Evolutionary conservation across 2,888 invertebrate genomes (phyloP), one percentile per base, ranked within the genome.

Genomic region (Omphaloscelis lunosa): DNA sequence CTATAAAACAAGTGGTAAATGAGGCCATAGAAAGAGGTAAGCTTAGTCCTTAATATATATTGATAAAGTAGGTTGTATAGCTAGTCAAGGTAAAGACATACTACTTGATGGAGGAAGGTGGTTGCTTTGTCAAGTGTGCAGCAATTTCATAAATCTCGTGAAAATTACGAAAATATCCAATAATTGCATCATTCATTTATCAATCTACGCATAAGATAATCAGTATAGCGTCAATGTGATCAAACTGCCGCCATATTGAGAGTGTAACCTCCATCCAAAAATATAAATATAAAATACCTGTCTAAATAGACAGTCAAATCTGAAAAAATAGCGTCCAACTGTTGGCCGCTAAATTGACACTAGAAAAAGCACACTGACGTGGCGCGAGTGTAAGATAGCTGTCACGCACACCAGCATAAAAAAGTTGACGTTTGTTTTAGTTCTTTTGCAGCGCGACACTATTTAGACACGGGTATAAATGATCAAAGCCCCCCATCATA

Each of bases 11-110:
- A 97, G 99, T 98, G 92, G 98, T 99, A 97, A 99, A 98, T 97
- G 99, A 99, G 97, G 99, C 99, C 87, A 99, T 99, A 88, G 99
- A 99, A 97, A 97, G 99, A 98, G 99, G 99, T 99, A 96, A 96
- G 97, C 81, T 70, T 73, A 76, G 66, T 71, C 77, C 53, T 34
- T 79, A 62, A 71, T 65, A 0, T 39, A 71, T 61, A 6, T 56
- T 59, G 12, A 15, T 39, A 58, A 20, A 56, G 34, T 63, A 65
- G 48, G n/a, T 67, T 61, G 12, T 29, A 20, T 41, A 66, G 6
- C 45, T 62, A 58, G 51, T 63, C 58, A 66, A 59, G 70, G 70
- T 70, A 80, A 73, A 34, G 12, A 75, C 6, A 34, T 39, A 7
- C 0, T 27, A n/a, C 20, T 59, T 0, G 17, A 17, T 3, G 0